Evolutionary conservation across 2,797 vertebrate genomes (phyloP), one percentile per base, ranked within the genome.

Genomic region (Sebastes reedi): DNA sequence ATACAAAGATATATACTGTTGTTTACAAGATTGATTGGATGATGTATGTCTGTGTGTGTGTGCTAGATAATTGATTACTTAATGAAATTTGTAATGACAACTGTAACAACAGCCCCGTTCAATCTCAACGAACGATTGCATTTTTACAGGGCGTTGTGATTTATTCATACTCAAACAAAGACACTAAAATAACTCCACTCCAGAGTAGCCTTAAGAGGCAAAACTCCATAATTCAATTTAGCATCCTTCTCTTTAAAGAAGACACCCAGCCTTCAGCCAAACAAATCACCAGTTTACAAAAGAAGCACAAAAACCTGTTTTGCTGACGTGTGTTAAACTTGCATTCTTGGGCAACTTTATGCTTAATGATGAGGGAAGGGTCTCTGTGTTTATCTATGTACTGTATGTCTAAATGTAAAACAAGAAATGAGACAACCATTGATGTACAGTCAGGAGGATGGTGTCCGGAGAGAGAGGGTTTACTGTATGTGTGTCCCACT

Each of bases 321-420:
- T 60, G 82, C 70, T 86, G 83, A 88, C 64, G 10, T n/a, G 4
- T 34, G 61, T 80, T 58, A 70, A 79, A 78, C 20, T 39, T 79
- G 46, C 46, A 27, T 56, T 77, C 39, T 18, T n/a, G 12, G 22
- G 67, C 71, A 79, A 54, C 22, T 50, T 67, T 4, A 12, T 54
- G 27, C 50, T 80, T 52, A 52, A 34, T 25, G 0, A 27, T 24
- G 3, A 12, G 6, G 22, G 27, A 2, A 22, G 8, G 5, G 20
- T 29, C 1, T 55, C 1, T n/a, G 7, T 27, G n/a, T 25, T 50
- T 50, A 50, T 46, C 11, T 67, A 14, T 14, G n/a, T 42, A 16
- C 39, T 42, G 39, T 60, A 2, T 34, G n/a, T 62, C n/a, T 68
- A 13, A 7, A 56, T 29, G 12, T 29, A 56, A n/a, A 64, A 25